Conservation (phyloP, 2,797 vertebrate genomes). For the Lateolabrax maculatus region DNA sequence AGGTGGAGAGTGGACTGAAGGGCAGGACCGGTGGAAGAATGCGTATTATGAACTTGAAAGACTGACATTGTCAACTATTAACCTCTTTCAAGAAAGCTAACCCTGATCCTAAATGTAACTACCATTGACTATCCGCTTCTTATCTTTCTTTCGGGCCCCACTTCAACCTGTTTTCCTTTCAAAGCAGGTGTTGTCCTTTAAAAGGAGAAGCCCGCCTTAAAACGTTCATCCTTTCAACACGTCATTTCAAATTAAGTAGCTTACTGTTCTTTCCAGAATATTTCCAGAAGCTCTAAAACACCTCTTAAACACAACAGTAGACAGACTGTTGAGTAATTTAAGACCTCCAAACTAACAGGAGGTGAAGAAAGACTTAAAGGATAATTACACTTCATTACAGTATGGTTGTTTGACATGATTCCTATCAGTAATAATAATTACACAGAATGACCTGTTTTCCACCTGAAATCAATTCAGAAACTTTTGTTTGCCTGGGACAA, state of each 20-base stretch:
- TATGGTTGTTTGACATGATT: background rate
- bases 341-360: background rate
- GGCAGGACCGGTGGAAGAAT: constrained; percentile 13
- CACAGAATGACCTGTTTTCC: too few relatives aligned
- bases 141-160: constrained; percentile 46
- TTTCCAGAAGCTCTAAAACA: background rate
- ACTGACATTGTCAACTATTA: constrained; percentile 29
- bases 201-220: constrained; percentile 17
- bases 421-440: too few relatives aligned
- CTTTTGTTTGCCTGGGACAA: background rate
- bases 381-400: too few relatives aligned
- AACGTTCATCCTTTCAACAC: background rate
- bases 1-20: background rate
- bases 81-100: constrained; percentile 56
- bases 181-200: constrained; percentile 26
- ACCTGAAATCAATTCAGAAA: constrained; percentile 1
- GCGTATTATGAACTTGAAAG: constrained; percentile 37
- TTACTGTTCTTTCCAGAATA: too few relatives aligned
- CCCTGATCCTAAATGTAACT: constrained; percentile 43
- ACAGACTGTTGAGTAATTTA: background rate
- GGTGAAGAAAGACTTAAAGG: background rate
- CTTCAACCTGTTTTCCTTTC: constrained; percentile 1
- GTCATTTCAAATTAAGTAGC: too few relatives aligned
- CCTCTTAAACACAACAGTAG: background rate
- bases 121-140: constrained; percentile 38